Percentiles rank a stretch among this genome's conserved stretches.
Conservation (phyloP, 2,797 vertebrate genomes). For the Novumbra hubbsi region DNA sequence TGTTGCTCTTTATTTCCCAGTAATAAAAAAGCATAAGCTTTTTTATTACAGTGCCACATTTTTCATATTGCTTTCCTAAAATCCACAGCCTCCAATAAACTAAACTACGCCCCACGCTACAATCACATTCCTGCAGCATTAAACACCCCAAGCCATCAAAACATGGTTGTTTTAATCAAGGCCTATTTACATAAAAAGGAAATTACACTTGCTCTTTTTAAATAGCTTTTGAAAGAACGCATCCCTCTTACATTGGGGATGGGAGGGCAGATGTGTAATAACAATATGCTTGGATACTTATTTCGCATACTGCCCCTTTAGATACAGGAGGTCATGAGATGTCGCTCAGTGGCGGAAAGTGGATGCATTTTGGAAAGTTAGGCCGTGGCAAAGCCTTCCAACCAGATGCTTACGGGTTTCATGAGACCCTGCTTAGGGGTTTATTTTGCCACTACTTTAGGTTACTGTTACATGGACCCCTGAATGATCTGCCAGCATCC, state of each 20-base stretch:
- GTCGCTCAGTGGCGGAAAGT: neutral
- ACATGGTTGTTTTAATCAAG: constrained; percentile 33
- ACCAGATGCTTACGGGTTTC: too few species aligned
- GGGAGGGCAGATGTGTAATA: constrained; percentile 30
- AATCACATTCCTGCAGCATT: constrained; percentile 38
- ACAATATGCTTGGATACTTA: constrained; percentile 16
- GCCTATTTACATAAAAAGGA: constrained; percentile 29
- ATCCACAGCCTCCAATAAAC: constrained; percentile 36
- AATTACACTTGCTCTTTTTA: constrained; percentile 25
- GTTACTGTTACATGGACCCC: neutral
- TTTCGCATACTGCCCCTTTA: constrained; percentile 21
- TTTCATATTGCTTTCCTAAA: constrained; percentile 38
- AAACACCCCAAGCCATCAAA: constrained; percentile 39
- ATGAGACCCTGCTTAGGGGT: too few species aligned
- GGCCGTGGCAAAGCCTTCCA: too few species aligned
- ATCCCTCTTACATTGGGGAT: constrained; percentile 37
- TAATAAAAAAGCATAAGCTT: constrained; percentile 50
- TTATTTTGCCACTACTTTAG: too few species aligned
- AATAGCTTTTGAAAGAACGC: constrained; percentile 41
- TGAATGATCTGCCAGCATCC: neutral
- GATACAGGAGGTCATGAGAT: constrained; percentile 8
- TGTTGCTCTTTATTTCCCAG: constrained; percentile 49
- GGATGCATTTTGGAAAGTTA: too few species aligned
- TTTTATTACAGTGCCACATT: constrained; percentile 28
- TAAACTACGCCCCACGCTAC: constrained; percentile 24